Percentiles rank a stretch among this genome's conserved stretches.
phyloP scores from a whole-genome alignment of 2,113 vertebrate genomes.

The Petromus typicus region DNA sequence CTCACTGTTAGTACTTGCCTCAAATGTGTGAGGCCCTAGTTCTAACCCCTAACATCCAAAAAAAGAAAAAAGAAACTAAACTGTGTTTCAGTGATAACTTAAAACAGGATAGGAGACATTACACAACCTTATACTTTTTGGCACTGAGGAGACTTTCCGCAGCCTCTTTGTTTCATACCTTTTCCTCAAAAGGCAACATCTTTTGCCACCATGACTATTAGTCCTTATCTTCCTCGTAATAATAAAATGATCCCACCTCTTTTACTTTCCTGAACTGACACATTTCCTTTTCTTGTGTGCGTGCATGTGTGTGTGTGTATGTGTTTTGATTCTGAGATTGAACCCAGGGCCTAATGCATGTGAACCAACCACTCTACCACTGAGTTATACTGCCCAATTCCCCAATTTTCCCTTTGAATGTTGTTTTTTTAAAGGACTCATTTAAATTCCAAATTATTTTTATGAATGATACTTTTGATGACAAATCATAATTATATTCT shows the following conservation, averaged over 20 bases:
- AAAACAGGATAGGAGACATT: not conserved
- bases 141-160: not conserved
- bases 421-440: not conserved
- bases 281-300: not conserved
- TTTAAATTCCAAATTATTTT: not conserved
- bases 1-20: too few relatives aligned
- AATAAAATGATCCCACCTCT: not conserved
- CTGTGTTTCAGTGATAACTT: not conserved
- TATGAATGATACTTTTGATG: not conserved
- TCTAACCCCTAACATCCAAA: not conserved
- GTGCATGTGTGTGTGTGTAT: not conserved
- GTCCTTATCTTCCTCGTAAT: not conserved
- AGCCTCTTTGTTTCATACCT: not conserved
- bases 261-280: not conserved
- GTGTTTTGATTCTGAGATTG: not conserved
- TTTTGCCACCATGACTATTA: not conserved
- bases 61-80: not conserved
- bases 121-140: not conserved
- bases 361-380: not conserved
- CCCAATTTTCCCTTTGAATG: not conserved
- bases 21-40: too few relatives aligned
- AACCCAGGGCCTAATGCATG: not conserved
- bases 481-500: not conserved
- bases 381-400: too few relatives aligned
- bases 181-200: not conserved